These are phyloP conservation scores for Cecropterus lyciades DNA, from an alignment of 1,140 invertebrate species.

Conservation along the genomic window DNA sequence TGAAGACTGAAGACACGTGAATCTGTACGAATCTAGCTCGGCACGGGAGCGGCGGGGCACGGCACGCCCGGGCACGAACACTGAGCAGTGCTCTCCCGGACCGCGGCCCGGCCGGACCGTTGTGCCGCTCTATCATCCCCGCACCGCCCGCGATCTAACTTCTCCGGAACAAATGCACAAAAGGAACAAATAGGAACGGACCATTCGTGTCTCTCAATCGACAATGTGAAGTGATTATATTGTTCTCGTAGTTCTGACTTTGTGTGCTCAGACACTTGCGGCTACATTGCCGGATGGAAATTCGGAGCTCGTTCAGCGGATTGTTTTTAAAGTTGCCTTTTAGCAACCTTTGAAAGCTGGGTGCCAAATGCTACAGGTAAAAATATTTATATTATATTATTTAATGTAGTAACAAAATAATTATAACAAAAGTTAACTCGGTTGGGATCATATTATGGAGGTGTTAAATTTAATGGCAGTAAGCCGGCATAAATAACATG, in stretches of 20 bases:
- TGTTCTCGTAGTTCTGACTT: constrained; percentile 33
- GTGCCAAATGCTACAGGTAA: not conserved
- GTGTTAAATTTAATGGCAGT: too few species aligned
- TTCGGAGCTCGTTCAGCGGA: not conserved
- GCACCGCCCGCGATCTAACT: constrained; percentile 51
- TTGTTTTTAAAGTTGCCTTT: not conserved
- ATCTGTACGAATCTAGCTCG: constrained; percentile 1
- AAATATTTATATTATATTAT: not conserved
- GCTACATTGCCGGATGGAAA: not conserved
- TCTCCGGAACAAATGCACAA: constrained; percentile 54
- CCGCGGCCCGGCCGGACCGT: constrained; percentile 43
- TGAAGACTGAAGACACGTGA: constrained; percentile 42
- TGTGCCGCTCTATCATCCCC: constrained; percentile 9
- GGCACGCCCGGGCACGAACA: constrained; percentile 32
- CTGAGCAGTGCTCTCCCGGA: constrained; percentile 59
- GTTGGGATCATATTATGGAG: too few species aligned
- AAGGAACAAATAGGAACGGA: constrained; percentile 47
- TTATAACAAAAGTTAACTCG: too few species aligned
- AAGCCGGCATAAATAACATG: too few species aligned
- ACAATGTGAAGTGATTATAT: constrained; percentile 55
- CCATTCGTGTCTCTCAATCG: constrained; percentile 37
- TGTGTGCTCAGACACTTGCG: not conserved
- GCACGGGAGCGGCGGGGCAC: constrained; percentile 38
- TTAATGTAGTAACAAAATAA: too few species aligned
- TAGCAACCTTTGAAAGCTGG: not conserved